Percentiles rank a stretch among this genome's conserved stretches.
Evolutionary conservation across 2,113 vertebrate species (phyloP).

Genomic region (Gasterosteus nipponicus): DNA sequence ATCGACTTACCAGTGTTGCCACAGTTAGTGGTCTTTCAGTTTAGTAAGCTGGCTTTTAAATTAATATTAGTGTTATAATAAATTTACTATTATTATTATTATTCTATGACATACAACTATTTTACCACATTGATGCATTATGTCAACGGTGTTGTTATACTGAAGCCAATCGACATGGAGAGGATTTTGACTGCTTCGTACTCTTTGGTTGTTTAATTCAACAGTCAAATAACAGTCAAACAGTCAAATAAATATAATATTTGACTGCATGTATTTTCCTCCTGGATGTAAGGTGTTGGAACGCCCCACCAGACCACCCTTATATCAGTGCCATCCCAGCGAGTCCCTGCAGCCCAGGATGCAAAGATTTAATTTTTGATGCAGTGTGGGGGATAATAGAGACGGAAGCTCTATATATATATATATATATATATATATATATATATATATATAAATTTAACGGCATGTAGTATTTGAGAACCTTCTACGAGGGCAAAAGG

Average conservation of each 20-base stretch:
- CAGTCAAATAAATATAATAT: background rate
- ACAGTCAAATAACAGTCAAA: background rate
- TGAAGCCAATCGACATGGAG: background rate
- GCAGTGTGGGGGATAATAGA: background rate
- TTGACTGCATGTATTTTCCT: background rate
- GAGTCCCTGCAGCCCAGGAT: background rate
- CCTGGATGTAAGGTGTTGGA: background rate
- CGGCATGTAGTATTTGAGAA: too few relatives aligned
- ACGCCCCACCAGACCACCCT: background rate
- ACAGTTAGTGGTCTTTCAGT: background rate
- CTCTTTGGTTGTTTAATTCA: background rate
- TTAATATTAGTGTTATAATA: too few relatives aligned
- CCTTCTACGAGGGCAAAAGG: background rate
- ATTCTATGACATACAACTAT: background rate
- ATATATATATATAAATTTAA: background rate
- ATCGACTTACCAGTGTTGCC: background rate
- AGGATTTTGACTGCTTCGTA: background rate
- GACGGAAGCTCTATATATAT: background rate
- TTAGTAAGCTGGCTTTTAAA: background rate
- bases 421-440: background rate
- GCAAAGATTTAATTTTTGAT: background rate
- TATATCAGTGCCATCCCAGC: background rate
- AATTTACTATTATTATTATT: too few relatives aligned
- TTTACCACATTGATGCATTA: background rate
- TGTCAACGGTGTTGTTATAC: background rate